These are phyloP conservation scores for Cottoperca gobio DNA, from an alignment of 2,797 vertebrate species.

Conservation along the genomic window DNA sequence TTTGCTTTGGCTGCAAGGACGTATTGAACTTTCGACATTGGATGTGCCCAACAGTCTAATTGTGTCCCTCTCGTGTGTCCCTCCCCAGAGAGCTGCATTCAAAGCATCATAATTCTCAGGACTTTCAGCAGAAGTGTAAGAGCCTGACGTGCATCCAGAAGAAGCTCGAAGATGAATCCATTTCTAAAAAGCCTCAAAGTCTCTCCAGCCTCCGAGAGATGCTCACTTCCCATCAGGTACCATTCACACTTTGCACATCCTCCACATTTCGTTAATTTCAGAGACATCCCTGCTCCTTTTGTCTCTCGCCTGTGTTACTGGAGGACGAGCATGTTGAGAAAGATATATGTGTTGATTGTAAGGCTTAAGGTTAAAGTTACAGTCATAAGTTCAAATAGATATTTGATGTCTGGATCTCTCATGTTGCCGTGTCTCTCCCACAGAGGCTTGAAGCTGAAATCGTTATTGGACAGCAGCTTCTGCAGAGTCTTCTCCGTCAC, in stretches of 20 bases:
- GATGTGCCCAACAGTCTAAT: not conserved
- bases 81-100: constrained; percentile 83
- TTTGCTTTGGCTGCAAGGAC: too few relatives aligned
- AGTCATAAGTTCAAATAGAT: not conserved
- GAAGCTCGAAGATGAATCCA: constrained; percentile 70
- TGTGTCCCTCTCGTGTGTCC: too few relatives aligned
- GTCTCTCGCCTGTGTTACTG: too few relatives aligned
- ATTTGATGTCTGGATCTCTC: not conserved
- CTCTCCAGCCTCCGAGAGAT: constrained; percentile 82
- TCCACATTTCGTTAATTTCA: not conserved
- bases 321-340: too few relatives aligned
- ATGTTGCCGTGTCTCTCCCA: constrained; percentile 23
- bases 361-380: too few relatives aligned
- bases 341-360: too few relatives aligned
- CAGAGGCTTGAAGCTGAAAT: constrained; percentile 89
- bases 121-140: constrained; percentile 85
- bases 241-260: not conserved
- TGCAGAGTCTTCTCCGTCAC: constrained; percentile 85
- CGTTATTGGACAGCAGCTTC: constrained; percentile 84
- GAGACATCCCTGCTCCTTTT: too few relatives aligned
- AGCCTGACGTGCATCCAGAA: constrained; percentile 84
- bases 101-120: constrained; percentile 72
- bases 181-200: constrained; percentile 58
- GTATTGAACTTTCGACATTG: too few relatives aligned
- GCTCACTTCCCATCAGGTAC: constrained; percentile 88